Conservation (phyloP, 2,888 invertebrate species). For the Apocheima hispidaria region DNA sequence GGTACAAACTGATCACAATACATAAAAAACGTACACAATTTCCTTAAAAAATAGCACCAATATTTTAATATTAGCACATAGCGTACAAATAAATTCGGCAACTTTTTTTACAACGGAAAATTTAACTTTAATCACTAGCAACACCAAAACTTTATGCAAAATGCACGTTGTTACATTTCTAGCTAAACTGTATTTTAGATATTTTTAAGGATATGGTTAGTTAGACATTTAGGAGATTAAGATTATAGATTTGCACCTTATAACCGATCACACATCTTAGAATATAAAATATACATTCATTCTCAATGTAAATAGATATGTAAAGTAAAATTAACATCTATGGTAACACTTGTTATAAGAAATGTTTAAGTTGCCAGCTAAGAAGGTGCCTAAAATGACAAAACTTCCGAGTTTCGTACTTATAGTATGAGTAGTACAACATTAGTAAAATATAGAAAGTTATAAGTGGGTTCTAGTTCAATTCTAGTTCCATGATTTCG, state of each 20-base stretch:
- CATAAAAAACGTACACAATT: slow-evolving; percentile 65
- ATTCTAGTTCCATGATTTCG: slow-evolving; percentile 24
- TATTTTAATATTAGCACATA: slow-evolving; percentile 77
- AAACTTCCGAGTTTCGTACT: slow-evolving; percentile 37
- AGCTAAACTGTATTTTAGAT: slow-evolving; percentile 47
- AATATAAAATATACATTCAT: slow-evolving; percentile 75
- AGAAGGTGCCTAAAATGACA: slow-evolving; percentile 28
- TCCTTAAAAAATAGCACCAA: slow-evolving; percentile 81
- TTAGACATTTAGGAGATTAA: slow-evolving; percentile 62
- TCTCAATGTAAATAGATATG: slow-evolving; percentile 78
- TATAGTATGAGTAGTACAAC: slow-evolving; percentile 32
- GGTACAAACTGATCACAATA: slow-evolving; percentile 55
- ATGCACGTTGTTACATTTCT: slow-evolving; percentile 34
- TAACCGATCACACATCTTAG: slow-evolving; percentile 69
- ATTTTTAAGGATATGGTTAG: slow-evolving; percentile 66
- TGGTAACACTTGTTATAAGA: slow-evolving; percentile 80
- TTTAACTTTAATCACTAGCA: slow-evolving; percentile 68
- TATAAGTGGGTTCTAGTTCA: neutral
- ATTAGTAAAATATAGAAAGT: slow-evolving; percentile 33
- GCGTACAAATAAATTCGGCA: slow-evolving; percentile 59
- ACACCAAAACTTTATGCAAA: slow-evolving; percentile 61
- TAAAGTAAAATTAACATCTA: slow-evolving; percentile 76
- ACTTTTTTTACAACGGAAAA: slow-evolving; percentile 53
- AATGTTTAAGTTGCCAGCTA: slow-evolving; percentile 48
- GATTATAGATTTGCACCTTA: slow-evolving; percentile 67